phyloP scores from a whole-genome alignment of 2,113 vertebrate genomes.

The Oncorhynchus nerka region DNA sequence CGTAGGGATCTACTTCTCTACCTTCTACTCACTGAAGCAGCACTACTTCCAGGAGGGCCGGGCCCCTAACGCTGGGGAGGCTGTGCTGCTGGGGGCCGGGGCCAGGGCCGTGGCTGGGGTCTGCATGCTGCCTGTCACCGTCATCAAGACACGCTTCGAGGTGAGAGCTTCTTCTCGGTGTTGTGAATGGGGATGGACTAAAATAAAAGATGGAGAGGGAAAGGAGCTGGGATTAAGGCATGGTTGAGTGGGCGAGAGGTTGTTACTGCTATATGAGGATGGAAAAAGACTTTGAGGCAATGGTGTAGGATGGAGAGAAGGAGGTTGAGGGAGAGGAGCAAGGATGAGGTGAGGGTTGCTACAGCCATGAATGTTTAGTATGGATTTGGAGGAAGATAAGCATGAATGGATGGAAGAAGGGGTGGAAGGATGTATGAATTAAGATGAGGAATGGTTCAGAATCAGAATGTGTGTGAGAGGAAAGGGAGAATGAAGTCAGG shows the following conservation, averaged over 20 bases:
- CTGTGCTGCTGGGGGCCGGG: conserved; percentile 80
- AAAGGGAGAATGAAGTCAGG: no score
- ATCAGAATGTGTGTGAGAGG: no score
- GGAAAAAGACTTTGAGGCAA: no score
- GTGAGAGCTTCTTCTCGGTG: conserved; percentile 55
- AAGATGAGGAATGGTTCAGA: no score
- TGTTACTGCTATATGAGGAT: no score
- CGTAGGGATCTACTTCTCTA: conserved; percentile 95
- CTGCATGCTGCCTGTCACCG: conserved; percentile 89
- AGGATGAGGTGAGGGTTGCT: not conserved
- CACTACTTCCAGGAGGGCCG: conserved; percentile 75
- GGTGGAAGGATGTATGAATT: no score
- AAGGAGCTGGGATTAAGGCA: not conserved
- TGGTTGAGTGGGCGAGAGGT: no score
- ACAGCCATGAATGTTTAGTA: no score
- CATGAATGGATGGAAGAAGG: no score
- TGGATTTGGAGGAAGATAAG: no score
- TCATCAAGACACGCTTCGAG: conserved; percentile 94
- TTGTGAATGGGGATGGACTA: not conserved
- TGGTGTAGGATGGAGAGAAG: not conserved
- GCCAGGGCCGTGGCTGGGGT: conserved; percentile 85
- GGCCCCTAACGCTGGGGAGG: conserved; percentile 83
- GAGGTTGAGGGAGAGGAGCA: not conserved
- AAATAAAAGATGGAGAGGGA: not conserved
- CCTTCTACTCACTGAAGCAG: conserved; percentile 87